phyloP scores from a whole-genome alignment of 2,113 vertebrate genomes.

The Harpagus bidentatus region DNA sequence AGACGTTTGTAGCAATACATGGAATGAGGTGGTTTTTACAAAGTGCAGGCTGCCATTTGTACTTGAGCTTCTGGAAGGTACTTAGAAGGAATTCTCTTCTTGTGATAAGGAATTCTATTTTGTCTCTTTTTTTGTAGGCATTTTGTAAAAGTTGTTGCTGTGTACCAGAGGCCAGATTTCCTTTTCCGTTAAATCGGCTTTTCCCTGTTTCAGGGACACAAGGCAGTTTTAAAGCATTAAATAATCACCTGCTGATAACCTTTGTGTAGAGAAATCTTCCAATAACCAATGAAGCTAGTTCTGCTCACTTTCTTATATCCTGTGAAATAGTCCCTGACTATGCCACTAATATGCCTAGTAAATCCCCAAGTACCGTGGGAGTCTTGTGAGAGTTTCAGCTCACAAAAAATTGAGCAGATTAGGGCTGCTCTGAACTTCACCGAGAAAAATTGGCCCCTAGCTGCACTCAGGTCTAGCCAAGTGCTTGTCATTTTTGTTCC shows the following conservation, averaged over 20 bases:
- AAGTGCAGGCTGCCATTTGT: neutral
- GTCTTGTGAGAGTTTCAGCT: neutral
- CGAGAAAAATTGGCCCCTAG: neutral
- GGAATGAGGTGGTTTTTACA: neutral
- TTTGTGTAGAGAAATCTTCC: neutral
- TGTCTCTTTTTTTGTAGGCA: neutral
- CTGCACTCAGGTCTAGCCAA: neutral
- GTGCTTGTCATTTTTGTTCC: neutral
- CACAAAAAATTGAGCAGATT: constrained; percentile 10
- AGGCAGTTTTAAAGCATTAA: neutral
- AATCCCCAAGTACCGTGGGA: constrained; percentile 6
- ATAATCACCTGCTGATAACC: neutral
- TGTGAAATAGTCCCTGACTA: neutral
- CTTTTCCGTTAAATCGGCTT: neutral
- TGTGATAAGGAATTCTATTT: neutral
- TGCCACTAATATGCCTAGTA: neutral
- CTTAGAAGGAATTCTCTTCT: neutral
- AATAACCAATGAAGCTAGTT: neutral
- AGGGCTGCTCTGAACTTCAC: neutral
- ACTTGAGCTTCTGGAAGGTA: neutral
- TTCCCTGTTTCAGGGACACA: neutral
- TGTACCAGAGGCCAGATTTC: neutral
- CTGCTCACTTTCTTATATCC: neutral
- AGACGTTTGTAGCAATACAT: neutral
- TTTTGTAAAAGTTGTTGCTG: neutral